Evolutionary conservation across 2,113 vertebrate species (phyloP), one percentile per base, ranked within the genome.

Genomic region (Orcinus orca): DNA sequence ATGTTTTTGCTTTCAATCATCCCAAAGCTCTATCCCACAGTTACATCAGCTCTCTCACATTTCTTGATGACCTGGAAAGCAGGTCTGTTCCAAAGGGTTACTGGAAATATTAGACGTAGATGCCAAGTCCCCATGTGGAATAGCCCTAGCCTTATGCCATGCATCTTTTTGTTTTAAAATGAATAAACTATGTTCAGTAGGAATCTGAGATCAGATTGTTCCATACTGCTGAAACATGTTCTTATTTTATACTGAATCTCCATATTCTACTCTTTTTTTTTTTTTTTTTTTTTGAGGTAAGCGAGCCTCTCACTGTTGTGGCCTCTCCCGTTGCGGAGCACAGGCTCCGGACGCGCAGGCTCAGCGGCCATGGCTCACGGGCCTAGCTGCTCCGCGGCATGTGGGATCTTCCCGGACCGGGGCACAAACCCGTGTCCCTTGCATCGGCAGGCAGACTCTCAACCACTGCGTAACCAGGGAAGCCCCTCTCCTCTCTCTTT

Each of bases 171-270:
- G 3, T 79, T 96, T 96, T 65, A 65, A 92, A 95, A 94, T 71
- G 10, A 74, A 71, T 70, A 91, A 84, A 17, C 5, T 67, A 17
- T 79, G 79, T 36, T 96, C 50, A 44, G 26, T 87, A 36, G 17
- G 31, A 97, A 95, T 44, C 38, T 60, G 53, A 94, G 67, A 58
- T 87, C 26, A 68, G 74, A 70, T 62, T 65, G 4, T 74, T 96
- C 74, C 36, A 70, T 47, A 33, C 7, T 77, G n/a, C 70, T 95
- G 36, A 90, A 81, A 80, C 21, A 76, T 65, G 41, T 88, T n/a
- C 58, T 95, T 88, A 89, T 83, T 83, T 95, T 38, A 87, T 80
- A 44, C 55, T 88, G 62, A 90, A 76, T 93, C 67, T 76, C 85
- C 92, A n/a, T 76, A 94, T 53, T 67, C 83, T 89, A 13, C 44